These are phyloP conservation scores for Dynastes tityus DNA, from an alignment of 2,888 invertebrate genomes.

Conservation along the genomic window DNA sequence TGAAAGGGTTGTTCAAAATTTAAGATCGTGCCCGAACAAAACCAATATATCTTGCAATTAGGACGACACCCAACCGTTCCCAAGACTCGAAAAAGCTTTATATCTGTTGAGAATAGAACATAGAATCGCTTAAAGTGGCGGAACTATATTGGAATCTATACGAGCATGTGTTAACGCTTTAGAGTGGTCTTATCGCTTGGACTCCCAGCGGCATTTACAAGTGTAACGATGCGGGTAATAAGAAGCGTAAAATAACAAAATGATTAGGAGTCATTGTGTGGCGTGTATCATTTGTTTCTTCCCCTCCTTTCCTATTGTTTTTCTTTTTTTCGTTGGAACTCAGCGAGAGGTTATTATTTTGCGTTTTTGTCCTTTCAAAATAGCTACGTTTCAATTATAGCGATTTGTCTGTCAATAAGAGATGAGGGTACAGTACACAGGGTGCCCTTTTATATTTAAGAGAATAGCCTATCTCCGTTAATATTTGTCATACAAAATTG, in stretches of 20 bases:
- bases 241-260: conserved; percentile 48
- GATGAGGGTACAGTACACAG: conserved; percentile 1
- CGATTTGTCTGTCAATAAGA: conserved; percentile 18
- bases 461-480: too few species aligned
- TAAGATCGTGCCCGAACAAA: conserved; percentile 34
- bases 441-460: too few species aligned
- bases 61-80: conserved; percentile 26
- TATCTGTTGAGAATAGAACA: not conserved
- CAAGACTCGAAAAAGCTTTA: conserved; percentile 9
- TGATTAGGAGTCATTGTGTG: conserved; percentile 41
- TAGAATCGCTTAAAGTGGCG: conserved; percentile 11
- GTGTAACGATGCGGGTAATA: conserved; percentile 50
- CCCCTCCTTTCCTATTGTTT: conserved; percentile 36
- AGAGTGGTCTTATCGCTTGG: conserved; percentile 18
- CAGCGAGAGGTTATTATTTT: conserved; percentile 42
- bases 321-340: conserved; percentile 17
- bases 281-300: conserved; percentile 35
- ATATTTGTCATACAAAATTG: too few species aligned
- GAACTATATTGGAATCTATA: conserved; percentile 35
- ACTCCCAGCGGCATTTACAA: conserved; percentile 27
- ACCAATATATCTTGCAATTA: conserved; percentile 47
- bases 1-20: conserved; percentile 46
- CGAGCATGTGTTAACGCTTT: conserved; percentile 37
- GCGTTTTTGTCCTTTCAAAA: conserved; percentile 27
- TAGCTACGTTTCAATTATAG: conserved; percentile 32